Base-by-base conservation (phyloP, 2,113 vertebrate species). In the Azemiops feae region DNA sequence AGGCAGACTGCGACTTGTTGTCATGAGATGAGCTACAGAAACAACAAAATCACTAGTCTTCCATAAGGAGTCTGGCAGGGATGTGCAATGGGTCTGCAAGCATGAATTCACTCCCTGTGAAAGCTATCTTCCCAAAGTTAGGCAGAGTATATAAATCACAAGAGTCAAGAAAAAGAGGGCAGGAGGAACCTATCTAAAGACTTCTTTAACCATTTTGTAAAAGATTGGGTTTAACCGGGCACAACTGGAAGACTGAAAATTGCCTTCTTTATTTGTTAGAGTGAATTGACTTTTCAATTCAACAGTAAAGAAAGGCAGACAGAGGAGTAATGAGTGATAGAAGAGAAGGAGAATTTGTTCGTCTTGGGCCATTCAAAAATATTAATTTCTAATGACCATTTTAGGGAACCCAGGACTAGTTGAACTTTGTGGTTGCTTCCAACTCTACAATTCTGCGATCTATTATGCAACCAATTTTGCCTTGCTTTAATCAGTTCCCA, bases 1-100 rank as follows among this genome's bases (percentile, higher is more conserved):
- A 69, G 98, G 98, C 95, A 98, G 98, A 98, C 98, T 98, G 97
- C 97, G 98, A 98, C 96, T 98, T 98, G 98, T 98, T 98, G 98
- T 97, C 97, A 96, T 97, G 95, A 89, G 88, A 96, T 96, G 93
- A 91, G 93, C 52, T 94, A 97, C 93, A 98, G 34, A 96, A 98
- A 98, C 98, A 98, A 98, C 98, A 98, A 98, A 98, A 98, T 98
- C 98, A 98, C 98, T 98, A 98, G 98, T 98, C 98, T 98, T 98
- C 98, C 98, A 98, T 85, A 97, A 52, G 96, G 98, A 96, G 95
- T 92, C 23, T 88, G 97, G 96, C 97, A 89, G 57, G 9, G 3
- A 3, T 74, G 5, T 39, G n/a, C n/a, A 39, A 81, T 3, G 34
- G 14, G 1, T 81, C 69, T 20, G 34, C 69, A 5, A 45, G 0